A percentile compares a stretch with the other conserved stretches of the same genome.
These are phyloP conservation scores for Epinotia ramella DNA, from an alignment of 2,888 invertebrate genomes.

Conservation along the genomic window DNA sequence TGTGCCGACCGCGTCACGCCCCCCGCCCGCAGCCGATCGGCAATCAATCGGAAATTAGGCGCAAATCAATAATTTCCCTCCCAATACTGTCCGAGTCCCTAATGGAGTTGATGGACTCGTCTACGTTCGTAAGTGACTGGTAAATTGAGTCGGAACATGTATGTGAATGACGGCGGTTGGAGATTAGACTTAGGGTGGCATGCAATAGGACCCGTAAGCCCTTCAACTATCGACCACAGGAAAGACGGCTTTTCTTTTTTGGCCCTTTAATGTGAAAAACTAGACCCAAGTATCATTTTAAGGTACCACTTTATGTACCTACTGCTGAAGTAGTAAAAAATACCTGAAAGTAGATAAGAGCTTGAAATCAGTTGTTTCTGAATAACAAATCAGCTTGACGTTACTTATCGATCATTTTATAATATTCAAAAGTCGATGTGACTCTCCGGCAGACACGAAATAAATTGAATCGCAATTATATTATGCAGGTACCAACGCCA, in stretches of 20 bases:
- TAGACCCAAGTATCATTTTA: no score
- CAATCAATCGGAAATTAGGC: conserved; percentile 78
- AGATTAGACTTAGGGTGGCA: not conserved
- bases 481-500: not conserved
- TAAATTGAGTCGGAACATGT: conserved; percentile 20
- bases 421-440: not conserved
- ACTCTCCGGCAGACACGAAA: not conserved
- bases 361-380: no score
- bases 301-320: no score
- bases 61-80: conserved; percentile 82
- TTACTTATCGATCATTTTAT: not conserved
- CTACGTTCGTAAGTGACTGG: conserved; percentile 40
- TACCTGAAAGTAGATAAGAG: no score
- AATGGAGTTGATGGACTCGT: conserved; percentile 76
- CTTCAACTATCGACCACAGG: no score
- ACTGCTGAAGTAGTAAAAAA: no score
- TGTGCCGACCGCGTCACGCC: conserved; percentile 72
- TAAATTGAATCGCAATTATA: not conserved
- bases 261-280: no score
- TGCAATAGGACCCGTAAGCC: no score
- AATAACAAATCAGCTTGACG: no score
- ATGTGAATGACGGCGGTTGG: not conserved
- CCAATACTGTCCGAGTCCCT: conserved; percentile 59
- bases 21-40: conserved; percentile 60
- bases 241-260: no score